phyloP scores from a whole-genome alignment of 2,888 invertebrate species.

The Chaetogeoica ovagalla region DNA sequence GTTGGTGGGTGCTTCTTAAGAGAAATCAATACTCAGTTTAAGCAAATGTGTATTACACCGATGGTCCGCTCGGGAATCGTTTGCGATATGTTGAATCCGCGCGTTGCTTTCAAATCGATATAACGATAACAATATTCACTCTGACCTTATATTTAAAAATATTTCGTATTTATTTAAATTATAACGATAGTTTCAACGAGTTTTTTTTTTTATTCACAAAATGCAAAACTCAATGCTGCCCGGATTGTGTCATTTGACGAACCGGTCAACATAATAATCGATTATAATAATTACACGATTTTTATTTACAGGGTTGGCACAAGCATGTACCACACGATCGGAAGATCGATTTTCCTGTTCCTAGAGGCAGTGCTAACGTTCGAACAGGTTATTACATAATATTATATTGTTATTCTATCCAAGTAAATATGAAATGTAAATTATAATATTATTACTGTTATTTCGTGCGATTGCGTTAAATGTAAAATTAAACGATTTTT shows the following conservation, averaged over 20 bases:
- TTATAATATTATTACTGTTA: too few species aligned
- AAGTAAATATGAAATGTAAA: background rate
- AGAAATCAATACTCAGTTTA: too few species aligned
- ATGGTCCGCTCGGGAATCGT: too few species aligned
- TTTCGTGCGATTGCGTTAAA: too few species aligned
- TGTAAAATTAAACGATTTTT: too few species aligned
- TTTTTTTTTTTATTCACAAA: background rate
- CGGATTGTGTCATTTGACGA: background rate
- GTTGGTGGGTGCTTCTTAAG: too few species aligned
- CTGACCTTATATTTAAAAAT: too few species aligned
- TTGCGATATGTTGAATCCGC: too few species aligned
- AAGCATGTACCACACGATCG: conserved; percentile 91
- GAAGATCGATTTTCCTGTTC: conserved; percentile 84
- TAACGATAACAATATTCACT: too few species aligned
- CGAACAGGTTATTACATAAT: conserved; percentile 64
- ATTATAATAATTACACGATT: background rate
- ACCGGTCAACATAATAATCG: background rate
- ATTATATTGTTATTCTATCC: background rate
- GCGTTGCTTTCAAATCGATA: too few species aligned
- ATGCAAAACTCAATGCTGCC: background rate
- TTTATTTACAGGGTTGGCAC: conserved; percentile 67
- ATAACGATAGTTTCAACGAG: background rate
- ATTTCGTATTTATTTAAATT: too few species aligned
- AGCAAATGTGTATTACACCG: too few species aligned
- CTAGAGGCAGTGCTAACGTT: conserved; percentile 92